Base-by-base conservation (phyloP, 2,888 invertebrate species). In the Pelosia muscerda region DNA sequence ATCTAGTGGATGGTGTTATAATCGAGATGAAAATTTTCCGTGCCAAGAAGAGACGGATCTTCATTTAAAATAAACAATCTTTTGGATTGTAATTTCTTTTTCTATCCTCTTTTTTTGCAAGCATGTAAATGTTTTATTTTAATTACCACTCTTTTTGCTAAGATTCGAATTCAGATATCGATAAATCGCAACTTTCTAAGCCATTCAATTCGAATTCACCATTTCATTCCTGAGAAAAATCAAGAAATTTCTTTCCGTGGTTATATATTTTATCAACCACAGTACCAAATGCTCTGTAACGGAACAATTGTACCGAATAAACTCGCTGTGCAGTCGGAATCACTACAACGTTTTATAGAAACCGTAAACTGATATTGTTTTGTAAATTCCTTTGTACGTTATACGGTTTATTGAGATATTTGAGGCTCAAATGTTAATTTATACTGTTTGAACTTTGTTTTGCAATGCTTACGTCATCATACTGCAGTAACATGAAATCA, bases 401-500 rank as follows among this genome's bases (percentile, higher is more conserved):
- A 53, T 19, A 19, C 15, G 34, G 49, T 38, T 63, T 56, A 63
- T 63, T 38, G 63, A 38, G 25, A 63, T 56, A 22, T 56, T 23
- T 58, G 34, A 34, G 38, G 56, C 65, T 66, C 59, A 65, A 57
- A 69, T 77, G 64, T 55, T 64, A 72, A 74, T 77, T 34, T 68
- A 72, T 72, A 63, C 67, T 49, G 38, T 57, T 22, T 60, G 58
- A 31, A 58, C 28, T 26, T 38, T 34, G 66, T 22, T 53, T 54
- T 13, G 23, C 42, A 34, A 34, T 31, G 34, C 8, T 28, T 25
- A 42, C 10, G 28, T 34, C 2, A 34, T 25, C 10, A 2, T 28
- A 23, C 54, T 59, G 59, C 23, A 26, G 34, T 59, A n/a, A n/a
- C n/a, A n/a, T n/a, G n/a, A n/a, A n/a, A n/a, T n/a, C n/a, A n/a